Conservation (phyloP, 30 jellyfish, hydroid and myxozoan genomes). For the Turritopsis rubra region DNA sequence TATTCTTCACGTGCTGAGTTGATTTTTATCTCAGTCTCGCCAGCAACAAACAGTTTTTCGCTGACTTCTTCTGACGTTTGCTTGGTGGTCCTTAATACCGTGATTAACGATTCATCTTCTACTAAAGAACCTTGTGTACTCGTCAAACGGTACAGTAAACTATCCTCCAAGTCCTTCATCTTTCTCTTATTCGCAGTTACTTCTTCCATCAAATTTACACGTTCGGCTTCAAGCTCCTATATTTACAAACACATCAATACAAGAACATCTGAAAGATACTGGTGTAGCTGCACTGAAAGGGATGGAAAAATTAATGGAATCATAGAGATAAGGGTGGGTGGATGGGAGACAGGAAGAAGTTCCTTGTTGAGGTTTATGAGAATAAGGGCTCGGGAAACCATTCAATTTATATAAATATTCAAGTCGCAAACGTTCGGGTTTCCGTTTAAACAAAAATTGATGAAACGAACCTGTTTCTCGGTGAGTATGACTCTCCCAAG, state of each 20-base stretch:
- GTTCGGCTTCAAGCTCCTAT: conserved; percentile 81
- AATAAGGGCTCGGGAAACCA: no score
- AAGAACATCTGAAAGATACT: no score
- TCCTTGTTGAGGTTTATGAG: no score
- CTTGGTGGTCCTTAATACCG: conserved; percentile 62
- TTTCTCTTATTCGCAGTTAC: conserved; percentile 68
- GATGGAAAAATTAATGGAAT: no score
- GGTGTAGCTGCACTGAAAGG: no score
- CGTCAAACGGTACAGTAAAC: conserved; percentile 57
- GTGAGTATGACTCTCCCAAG: conserved; percentile 68
- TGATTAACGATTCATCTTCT: conserved; percentile 71
- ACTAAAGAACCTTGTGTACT: conserved; percentile 82
- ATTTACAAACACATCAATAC: neutral
- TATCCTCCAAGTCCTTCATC: conserved; percentile 81
- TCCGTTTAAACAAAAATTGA: no score
- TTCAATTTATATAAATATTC: no score
- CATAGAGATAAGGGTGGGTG: neutral
- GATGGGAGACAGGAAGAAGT: no score
- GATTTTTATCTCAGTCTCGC: conserved; percentile 71
- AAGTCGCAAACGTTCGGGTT: no score
- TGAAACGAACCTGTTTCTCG: conserved; percentile 76
- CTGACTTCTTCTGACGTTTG: conserved; percentile 84
- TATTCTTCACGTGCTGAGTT: conserved; percentile 85
- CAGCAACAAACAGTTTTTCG: conserved; percentile 65
- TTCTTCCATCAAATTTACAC: conserved; percentile 72